Evolutionary conservation across 2,888 invertebrate species (phyloP).

Genomic region (Octodonta nipae): DNA sequence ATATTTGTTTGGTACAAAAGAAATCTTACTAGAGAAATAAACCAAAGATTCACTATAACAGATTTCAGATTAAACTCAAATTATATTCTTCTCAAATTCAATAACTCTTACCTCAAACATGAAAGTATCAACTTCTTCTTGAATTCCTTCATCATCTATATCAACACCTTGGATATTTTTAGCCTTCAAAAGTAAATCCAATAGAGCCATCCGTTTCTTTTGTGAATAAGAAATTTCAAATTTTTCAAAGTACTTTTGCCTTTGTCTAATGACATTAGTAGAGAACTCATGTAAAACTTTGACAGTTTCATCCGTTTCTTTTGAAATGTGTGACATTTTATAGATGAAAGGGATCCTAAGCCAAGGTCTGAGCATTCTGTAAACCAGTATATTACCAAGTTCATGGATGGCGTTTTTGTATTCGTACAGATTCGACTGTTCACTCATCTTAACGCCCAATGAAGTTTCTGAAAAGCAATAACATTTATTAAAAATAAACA

Average conservation of each 20-base stretch:
- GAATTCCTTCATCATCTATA: constrained; percentile 41
- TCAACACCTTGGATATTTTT: constrained; percentile 31
- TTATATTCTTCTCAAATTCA: neutral
- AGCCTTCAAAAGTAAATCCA: constrained; percentile 42
- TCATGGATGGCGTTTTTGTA: constrained; percentile 7
- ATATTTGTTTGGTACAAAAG: too few species aligned
- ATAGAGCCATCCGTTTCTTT: constrained; percentile 41
- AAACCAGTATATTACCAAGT: constrained; percentile 5
- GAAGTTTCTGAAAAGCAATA: constrained; percentile 8
- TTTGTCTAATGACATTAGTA: constrained; percentile 5
- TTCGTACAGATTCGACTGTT: constrained; percentile 2
- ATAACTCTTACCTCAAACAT: constrained; percentile 38
- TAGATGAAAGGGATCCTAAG: neutral
- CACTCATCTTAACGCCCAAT: constrained; percentile 5
- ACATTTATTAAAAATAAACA: neutral
- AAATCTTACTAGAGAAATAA: too few species aligned
- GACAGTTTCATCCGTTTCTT: neutral
- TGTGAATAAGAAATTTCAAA: constrained; percentile 5
- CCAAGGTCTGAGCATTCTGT: constrained; percentile 7
- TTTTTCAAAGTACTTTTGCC: neutral
- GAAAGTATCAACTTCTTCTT: constrained; percentile 49
- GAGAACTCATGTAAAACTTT: constrained; percentile 8
- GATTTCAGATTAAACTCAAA: constrained; percentile 23
- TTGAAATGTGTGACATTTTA: neutral
- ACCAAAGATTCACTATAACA: too few species aligned